A percentile compares a stretch with the other conserved stretches of the same genome.
Evolutionary conservation across 1,140 invertebrate genomes (phyloP).

Genomic region (Platyscapa corneri): DNA sequence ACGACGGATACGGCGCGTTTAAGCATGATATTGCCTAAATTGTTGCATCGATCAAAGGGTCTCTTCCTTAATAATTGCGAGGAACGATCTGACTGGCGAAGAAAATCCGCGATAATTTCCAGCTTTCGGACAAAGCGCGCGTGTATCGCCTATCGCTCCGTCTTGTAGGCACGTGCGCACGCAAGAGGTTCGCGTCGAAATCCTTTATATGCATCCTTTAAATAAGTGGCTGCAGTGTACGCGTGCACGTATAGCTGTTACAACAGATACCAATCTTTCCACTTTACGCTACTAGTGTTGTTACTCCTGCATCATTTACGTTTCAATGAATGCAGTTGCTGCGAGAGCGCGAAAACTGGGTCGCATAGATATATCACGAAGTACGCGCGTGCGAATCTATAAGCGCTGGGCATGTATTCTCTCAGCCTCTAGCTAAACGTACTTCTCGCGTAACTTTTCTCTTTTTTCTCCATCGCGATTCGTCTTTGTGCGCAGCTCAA

Average conservation of each 20-base stretch:
- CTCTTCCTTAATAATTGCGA: too few species aligned
- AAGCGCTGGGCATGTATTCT: too few species aligned
- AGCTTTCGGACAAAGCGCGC: neutral
- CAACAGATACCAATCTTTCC: constrained; percentile 28
- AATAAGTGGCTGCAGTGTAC: neutral
- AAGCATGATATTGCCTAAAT: too few species aligned
- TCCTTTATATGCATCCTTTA: neutral
- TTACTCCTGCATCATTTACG: constrained; percentile 24
- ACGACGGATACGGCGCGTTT: too few species aligned
- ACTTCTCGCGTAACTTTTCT: neutral
- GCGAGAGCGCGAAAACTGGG: constrained; percentile 41
- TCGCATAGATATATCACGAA: constrained; percentile 13
- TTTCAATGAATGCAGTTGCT: constrained; percentile 29
- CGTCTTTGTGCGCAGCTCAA: neutral
- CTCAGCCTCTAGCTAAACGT: constrained; percentile 2
- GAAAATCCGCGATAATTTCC: neutral
- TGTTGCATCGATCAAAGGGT: too few species aligned
- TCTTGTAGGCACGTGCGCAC: neutral
- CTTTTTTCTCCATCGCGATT: neutral
- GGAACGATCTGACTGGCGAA: neutral
- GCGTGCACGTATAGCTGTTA: neutral
- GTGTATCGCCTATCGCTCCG: neutral
- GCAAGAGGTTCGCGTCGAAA: too few species aligned
- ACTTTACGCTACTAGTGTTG: neutral
- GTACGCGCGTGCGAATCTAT: constrained; percentile 9